Evolutionary conservation across 2,888 invertebrate species (phyloP).

Genomic region (Liposcelis brunnea): DNA sequence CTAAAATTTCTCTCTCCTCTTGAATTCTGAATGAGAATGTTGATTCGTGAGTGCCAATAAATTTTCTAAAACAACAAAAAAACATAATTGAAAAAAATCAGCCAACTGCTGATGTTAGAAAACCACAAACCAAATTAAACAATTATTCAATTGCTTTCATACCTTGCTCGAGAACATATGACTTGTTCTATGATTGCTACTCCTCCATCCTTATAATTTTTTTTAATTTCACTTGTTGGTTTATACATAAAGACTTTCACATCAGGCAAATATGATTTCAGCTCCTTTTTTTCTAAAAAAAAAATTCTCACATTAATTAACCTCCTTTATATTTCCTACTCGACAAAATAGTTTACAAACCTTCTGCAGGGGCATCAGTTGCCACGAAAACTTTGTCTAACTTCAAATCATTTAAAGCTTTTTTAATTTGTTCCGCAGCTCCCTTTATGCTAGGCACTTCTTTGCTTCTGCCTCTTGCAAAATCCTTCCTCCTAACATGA

Average conservation of each 20-base stretch:
- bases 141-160: constrained; percentile 11
- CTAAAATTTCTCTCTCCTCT: constrained; percentile 91
- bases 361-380: constrained; percentile 55
- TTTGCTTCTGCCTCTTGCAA: constrained; percentile 50
- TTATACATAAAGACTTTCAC: constrained; percentile 26
- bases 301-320: constrained; percentile 8
- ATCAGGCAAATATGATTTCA: constrained; percentile 30
- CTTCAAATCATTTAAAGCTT: constrained; percentile 36
- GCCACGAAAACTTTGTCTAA: constrained; percentile 59
- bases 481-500: constrained; percentile 82
- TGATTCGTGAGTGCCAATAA: constrained; percentile 85
- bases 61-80: constrained; percentile 34
- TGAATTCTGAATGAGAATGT: constrained; percentile 94
- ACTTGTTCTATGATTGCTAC: constrained; percentile 90
- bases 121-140: too few species aligned
- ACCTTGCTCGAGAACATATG: constrained; percentile 73
- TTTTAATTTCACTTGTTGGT: constrained; percentile 32
- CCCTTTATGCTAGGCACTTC: constrained; percentile 62
- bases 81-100: not conserved
- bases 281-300: constrained; percentile 31
- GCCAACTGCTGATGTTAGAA: not conserved
- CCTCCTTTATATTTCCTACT: not conserved
- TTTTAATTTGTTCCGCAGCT: constrained; percentile 55
- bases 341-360: constrained; percentile 23
- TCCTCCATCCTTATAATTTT: constrained; percentile 58